Conservation (phyloP, 2,888 invertebrate species). For the Tricholauxania praeusta region DNA sequence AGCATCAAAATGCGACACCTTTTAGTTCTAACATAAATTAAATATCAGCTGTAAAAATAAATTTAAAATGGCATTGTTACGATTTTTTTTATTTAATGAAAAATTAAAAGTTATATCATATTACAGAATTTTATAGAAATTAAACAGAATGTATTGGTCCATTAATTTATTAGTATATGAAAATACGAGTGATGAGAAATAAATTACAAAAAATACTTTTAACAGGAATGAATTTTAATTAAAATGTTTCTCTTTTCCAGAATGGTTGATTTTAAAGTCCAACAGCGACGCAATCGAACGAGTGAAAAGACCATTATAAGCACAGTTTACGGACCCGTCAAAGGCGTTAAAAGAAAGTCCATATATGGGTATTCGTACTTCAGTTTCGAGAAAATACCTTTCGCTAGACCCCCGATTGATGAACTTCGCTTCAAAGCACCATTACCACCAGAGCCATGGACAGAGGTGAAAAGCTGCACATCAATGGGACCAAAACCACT, state of each 20-base stretch:
- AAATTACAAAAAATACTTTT: no score
- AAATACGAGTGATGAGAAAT: background rate
- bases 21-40: no score
- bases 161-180: background rate
- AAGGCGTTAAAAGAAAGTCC: constrained; percentile 65
- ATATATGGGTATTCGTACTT: constrained; percentile 64
- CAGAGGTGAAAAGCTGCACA: constrained; percentile 67
- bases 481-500: constrained; percentile 64
- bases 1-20: no score
- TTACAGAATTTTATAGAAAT: background rate
- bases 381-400: constrained; percentile 66
- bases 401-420: constrained; percentile 65
- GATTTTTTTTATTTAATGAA: no score
- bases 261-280: constrained; percentile 61
- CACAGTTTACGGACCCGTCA: constrained; percentile 64
- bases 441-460: constrained; percentile 68
- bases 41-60: no score
- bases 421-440: constrained; percentile 67
- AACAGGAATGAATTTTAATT: background rate
- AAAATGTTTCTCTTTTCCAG: constrained; percentile 46
- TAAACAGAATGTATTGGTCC: background rate
- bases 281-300: constrained; percentile 59
- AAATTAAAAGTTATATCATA: no score
- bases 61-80: no score
- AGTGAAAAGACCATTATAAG: constrained; percentile 58